Conservation (phyloP, 2,113 vertebrate genomes). For the Tragelaphus scriptus region DNA sequence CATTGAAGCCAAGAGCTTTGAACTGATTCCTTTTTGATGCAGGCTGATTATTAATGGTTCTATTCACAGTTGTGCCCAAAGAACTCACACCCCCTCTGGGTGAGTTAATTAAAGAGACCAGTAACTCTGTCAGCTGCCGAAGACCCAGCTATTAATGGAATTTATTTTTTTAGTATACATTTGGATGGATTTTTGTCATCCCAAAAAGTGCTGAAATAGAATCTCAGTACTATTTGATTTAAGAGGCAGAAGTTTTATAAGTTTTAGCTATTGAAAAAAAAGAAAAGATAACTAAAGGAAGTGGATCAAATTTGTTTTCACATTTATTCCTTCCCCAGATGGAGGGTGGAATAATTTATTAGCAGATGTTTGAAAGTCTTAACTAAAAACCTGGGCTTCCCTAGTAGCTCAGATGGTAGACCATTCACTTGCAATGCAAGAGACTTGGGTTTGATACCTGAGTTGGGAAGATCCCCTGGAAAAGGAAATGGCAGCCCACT, state of each 20-base stretch:
- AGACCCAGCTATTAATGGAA: conserved; percentile 33
- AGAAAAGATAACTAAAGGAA: not conserved
- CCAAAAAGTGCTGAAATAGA: conserved; percentile 17
- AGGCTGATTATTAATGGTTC: not conserved
- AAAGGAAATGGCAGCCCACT: not conserved
- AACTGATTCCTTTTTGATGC: not conserved
- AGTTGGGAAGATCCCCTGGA: not conserved
- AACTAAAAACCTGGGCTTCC: not conserved
- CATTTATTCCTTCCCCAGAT: not conserved
- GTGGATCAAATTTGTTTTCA: not conserved
- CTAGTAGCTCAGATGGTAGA: not conserved
- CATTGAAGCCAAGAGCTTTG: not conserved
- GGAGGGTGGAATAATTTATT: not conserved
- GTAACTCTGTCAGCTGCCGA: conserved; percentile 7
- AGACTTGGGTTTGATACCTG: not conserved
- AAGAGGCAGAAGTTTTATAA: not conserved
- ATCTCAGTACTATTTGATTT: not conserved
- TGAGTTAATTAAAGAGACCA: not conserved
- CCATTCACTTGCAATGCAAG: not conserved
- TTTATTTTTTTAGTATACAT: conserved; percentile 17
- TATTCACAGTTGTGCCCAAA: conserved; percentile 33
- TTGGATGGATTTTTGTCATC: conserved; percentile 36
- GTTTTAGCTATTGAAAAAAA: not conserved
- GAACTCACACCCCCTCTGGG: conserved; percentile 14
- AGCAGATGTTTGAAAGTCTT: not conserved